Evolutionary conservation across 2,113 vertebrate species (phyloP).

Genomic region (Sceloporus undulatus): DNA sequence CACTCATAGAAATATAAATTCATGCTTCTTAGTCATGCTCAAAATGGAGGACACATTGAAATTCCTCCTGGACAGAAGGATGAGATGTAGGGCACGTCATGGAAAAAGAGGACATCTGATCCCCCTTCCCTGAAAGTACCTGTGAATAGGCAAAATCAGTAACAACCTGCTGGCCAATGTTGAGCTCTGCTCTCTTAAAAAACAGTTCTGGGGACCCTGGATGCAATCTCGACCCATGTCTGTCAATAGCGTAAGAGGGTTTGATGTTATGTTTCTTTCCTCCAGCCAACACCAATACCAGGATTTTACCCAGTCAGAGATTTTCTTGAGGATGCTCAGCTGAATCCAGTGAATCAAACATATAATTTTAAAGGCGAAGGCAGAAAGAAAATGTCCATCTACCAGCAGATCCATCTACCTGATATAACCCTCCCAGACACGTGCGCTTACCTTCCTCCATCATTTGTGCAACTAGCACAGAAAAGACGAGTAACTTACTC

Average conservation of each 20-base stretch:
- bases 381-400: conserved; percentile 59
- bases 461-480: conserved; percentile 71
- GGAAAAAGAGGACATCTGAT: no score
- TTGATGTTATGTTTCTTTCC: conserved; percentile 40
- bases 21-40: no score
- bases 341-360: conserved; percentile 77
- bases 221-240: neutral
- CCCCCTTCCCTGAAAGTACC: no score
- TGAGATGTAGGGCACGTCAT: no score
- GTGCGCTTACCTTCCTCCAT: conserved; percentile 61
- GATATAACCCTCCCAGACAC: conserved; percentile 66
- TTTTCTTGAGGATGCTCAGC: conserved; percentile 80
- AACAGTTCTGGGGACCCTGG: no score
- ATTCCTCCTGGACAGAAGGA: no score
- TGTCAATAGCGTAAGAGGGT: neutral
- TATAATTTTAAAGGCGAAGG: conserved; percentile 80
- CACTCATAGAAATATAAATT: no score
- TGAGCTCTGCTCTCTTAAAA: no score
- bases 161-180: no score
- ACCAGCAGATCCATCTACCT: conserved; percentile 49
- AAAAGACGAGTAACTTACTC: conserved; percentile 65
- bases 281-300: conserved; percentile 74
- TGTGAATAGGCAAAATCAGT: no score
- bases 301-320: conserved; percentile 74
- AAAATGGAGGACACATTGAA: no score